A percentile compares a stretch with the other conserved stretches of the same genome.
Evolutionary conservation across 2,113 vertebrate species (phyloP).

Genomic region (Beaufortia kweichowensis): DNA sequence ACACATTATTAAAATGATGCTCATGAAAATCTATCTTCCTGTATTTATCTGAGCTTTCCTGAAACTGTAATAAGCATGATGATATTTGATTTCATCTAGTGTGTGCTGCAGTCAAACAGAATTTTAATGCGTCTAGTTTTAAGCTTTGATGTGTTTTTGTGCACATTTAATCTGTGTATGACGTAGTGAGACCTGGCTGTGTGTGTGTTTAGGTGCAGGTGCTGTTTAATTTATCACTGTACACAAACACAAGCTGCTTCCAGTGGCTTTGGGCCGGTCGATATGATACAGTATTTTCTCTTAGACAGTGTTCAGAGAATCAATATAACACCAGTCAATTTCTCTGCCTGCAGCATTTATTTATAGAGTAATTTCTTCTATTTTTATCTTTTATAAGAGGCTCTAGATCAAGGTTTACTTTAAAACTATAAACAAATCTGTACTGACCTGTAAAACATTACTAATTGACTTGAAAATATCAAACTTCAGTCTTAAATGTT

Average conservation of each 20-base stretch:
- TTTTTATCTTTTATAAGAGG: constrained; percentile 4
- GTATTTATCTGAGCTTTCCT: background rate
- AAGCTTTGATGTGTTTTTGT: background rate
- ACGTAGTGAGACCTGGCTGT: background rate
- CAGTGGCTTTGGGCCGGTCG: background rate
- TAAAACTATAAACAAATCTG: background rate
- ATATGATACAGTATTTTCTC: constrained; percentile 25
- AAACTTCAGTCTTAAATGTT: too few relatives aligned
- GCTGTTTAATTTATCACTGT: constrained; percentile 36
- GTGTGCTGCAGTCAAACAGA: too few relatives aligned
- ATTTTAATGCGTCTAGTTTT: too few relatives aligned
- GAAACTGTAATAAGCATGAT: background rate
- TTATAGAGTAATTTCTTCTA: constrained; percentile 8
- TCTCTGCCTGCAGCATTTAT: background rate
- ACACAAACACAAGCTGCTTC: constrained; percentile 33
- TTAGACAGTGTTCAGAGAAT: background rate
- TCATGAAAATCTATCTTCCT: background rate
- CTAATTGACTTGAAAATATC: too few relatives aligned
- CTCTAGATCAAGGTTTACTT: background rate
- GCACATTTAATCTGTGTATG: constrained; percentile 5
- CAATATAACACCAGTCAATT: constrained; percentile 19
- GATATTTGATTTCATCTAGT: too few relatives aligned
- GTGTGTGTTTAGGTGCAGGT: constrained; percentile 33
- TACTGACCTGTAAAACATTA: background rate
- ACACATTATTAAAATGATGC: background rate